Base-by-base conservation (phyloP, 2,797 vertebrate genomes). In the Molossus alvarezi region DNA sequence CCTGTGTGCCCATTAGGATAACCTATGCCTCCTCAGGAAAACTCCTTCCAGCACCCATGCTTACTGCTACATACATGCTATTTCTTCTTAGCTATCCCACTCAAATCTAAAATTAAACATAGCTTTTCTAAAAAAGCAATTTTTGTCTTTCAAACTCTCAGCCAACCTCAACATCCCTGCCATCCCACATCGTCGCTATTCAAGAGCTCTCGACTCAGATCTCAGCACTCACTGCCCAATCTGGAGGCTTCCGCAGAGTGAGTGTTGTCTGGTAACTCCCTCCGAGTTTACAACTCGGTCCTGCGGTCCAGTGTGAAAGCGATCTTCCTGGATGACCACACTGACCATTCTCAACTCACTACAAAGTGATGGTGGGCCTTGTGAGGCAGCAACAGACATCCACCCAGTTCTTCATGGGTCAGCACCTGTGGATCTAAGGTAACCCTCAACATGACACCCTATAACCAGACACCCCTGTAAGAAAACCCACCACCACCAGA, bases 101-200 rank as follows among this genome's bases (percentile, higher is more conserved):
- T 81, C 79, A 60, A 23, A 18, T 81, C 96, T 93, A 97, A 94
- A 95, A 95, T 94, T 97, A 96, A 96, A 94, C n/a, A 76, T 1
- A 82, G 96, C 67, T 84, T 93, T 87, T 57, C 94, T 80, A 76
- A 84, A 87, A 67, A 5, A 94, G 88, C 90, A 90, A 53, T 37
- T 80, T 91, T 83, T 80, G 84, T 65, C 83, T 73, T 73, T 45
- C 71, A 92, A 86, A 79, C 25, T 72, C 14, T 48, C 21, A 45
- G 15, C 65, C 65, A 45, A 75, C 64, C 84, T 62, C 23, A 48
- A 27, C 69, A 33, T 57, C 82, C 33, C 65, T 33, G 5, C 48
- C 9, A 21, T 55, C 10, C 41, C 33, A 45, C 4, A 25, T 10
- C 60, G 18, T 27, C 88, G 53, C 75, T 23, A 4, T 5, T 8